Evolutionary conservation across 2,113 vertebrate genomes (phyloP), one percentile per base, ranked within the genome.

Genomic region (Nycticryphes semicollaris): DNA sequence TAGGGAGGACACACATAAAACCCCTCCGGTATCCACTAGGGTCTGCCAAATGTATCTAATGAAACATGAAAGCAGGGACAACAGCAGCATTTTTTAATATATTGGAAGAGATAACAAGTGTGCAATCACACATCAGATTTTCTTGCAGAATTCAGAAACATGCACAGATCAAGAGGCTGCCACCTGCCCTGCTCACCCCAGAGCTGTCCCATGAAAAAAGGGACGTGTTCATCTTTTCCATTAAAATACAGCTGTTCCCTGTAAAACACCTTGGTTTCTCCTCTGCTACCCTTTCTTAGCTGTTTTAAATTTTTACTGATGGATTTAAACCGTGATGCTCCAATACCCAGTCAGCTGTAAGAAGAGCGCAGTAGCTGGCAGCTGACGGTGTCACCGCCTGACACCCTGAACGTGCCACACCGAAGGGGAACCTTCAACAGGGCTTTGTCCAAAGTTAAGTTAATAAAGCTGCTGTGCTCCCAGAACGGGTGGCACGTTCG

Each of bases 151-250:
- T 30, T 18, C n/a, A 3, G 30, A 25, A 31, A 33, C 63, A 56
- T 2, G 11, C 43, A 25, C 1, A 3, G 33, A n/a, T 6, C 28
- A 20, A n/a, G 41, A 62, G 24, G 17, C 37, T 43, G 15, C 9
- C 23, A 4, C 15, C 63, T 25, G 21, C 57, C n/a, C 30, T 33
- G 31, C 23, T 41, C 57, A 43, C 15, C 57, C 62, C 31, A 3
- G 7, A 53, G 23, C 35, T 24, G 9, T 9, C 39, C 56, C 28
- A 30, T 24, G 17, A 25, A 43, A 47, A n/a, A 43, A 63, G 15
- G 4, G 21, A 33, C 0, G 0, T 3, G 7, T 25, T n/a, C 12
- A 18, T 66, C 22, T 20, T 41, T 37, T 35, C 16, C 48, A 51
- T 48, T 64, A 30, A 64, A 68, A 74, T 9, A 64, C n/a, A 43